These are phyloP conservation scores for Crossocerus cetratus DNA, from an alignment of 2,888 invertebrate genomes.

Conservation along the genomic window DNA sequence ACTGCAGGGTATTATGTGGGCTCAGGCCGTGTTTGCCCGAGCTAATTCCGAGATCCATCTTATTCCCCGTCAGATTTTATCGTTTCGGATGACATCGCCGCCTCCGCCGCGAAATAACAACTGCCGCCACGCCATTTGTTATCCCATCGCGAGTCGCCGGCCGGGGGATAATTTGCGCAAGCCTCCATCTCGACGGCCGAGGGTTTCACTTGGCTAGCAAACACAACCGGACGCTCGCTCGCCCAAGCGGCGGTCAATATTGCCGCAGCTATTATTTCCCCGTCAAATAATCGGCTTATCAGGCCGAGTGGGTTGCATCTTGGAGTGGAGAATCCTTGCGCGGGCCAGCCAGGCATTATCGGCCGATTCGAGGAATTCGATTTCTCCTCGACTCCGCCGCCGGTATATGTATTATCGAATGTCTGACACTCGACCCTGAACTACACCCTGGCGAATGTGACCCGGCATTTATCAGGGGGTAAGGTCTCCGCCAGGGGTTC, in stretches of 20 bases:
- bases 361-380: too few relatives aligned
- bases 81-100: not conserved
- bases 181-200: not conserved
- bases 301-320: not conserved
- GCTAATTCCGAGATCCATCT: slow-evolving; percentile 1
- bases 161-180: not conserved
- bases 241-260: not conserved
- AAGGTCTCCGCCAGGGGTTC: not conserved
- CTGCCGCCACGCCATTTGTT: not conserved
- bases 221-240: not conserved
- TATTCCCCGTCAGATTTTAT: slow-evolving; percentile 6
- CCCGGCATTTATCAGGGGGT: not conserved
- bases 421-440: not conserved
- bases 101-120: not conserved
- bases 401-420: not conserved
- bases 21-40: slow-evolving; percentile 12
- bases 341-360: not conserved
- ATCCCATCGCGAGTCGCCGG: too few relatives aligned
- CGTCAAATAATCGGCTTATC: not conserved
- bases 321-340: not conserved
- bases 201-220: not conserved
- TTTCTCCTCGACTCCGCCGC: too few relatives aligned
- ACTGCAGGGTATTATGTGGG: slow-evolving; percentile 22
- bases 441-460: not conserved
- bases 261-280: not conserved